These are phyloP conservation scores for Eumerus sabulonum DNA, from an alignment of 2,888 invertebrate genomes.

Conservation along the genomic window DNA sequence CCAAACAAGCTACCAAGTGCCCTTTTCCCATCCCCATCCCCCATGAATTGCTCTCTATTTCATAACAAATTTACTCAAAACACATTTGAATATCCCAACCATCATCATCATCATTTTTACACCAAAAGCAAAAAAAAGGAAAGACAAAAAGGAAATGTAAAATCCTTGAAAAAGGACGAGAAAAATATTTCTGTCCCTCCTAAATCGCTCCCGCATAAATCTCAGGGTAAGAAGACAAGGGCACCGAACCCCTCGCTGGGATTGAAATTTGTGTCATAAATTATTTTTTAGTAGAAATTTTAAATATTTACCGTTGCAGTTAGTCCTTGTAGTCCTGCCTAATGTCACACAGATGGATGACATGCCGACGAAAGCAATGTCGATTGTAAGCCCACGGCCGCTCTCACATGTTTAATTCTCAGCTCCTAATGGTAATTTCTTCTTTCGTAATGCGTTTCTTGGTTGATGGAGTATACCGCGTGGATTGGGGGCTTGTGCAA, in stretches of 20 bases:
- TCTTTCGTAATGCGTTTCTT: no score
- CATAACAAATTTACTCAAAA: constrained; percentile 62
- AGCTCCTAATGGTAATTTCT: no score
- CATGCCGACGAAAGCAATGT: neutral
- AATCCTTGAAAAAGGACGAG: neutral
- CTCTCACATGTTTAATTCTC: no score
- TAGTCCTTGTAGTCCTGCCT: constrained; percentile 26
- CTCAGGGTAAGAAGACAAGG: constrained; percentile 7
- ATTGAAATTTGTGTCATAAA: constrained; percentile 61
- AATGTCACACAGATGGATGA: constrained; percentile 58
- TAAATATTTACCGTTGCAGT: constrained; percentile 39
- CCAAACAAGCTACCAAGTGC: constrained; percentile 4
- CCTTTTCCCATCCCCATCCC: neutral
- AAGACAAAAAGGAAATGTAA: no score
- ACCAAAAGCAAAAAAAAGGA: neutral
- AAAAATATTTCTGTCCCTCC: constrained; percentile 56
- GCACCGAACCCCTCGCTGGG: constrained; percentile 22
- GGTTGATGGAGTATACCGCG: no score
- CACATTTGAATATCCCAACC: neutral
- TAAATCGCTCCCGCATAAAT: constrained; percentile 59
- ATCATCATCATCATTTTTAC: constrained; percentile 31
- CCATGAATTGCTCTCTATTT: constrained; percentile 50
- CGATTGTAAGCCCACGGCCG: no score
- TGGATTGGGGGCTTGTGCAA: no score
- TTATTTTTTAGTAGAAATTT: constrained; percentile 35